These are phyloP conservation scores for Drosophila macrospina DNA, from an alignment of 2,888 invertebrate species.

Conservation along the genomic window DNA sequence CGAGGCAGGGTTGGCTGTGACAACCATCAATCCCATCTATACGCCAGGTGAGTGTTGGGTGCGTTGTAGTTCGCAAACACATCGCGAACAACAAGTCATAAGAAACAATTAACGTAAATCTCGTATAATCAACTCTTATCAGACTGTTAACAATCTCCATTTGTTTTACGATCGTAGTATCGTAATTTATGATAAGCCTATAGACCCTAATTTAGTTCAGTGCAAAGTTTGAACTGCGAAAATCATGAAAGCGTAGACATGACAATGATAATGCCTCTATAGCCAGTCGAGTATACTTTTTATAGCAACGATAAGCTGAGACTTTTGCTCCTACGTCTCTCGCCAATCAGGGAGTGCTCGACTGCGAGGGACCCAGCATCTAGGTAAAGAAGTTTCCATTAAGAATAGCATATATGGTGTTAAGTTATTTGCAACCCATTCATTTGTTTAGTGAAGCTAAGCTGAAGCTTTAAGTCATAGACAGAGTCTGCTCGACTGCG, in stretches of 20 bases:
- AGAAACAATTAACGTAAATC: slow-evolving; percentile 32
- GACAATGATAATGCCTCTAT: slow-evolving; percentile 12
- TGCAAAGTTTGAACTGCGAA: slow-evolving; percentile 17
- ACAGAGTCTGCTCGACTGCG: not conserved
- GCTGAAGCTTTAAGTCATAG: no score
- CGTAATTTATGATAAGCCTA: slow-evolving; percentile 22
- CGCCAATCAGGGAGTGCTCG: not conserved
- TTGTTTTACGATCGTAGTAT: slow-evolving; percentile 35
- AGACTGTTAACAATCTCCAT: not conserved
- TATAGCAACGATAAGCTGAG: not conserved
- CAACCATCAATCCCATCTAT: slow-evolving; percentile 91
- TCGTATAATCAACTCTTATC: slow-evolving; percentile 35
- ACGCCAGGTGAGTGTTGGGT: slow-evolving; percentile 86
- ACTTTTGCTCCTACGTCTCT: not conserved
- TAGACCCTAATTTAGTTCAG: not conserved
- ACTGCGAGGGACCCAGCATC: not conserved
- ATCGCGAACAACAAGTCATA: slow-evolving; percentile 10
- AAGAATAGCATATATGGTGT: no score
- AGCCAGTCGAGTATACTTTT: not conserved
- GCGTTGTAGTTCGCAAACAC: not conserved
- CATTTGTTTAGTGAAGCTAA: no score
- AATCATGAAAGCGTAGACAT: slow-evolving; percentile 7
- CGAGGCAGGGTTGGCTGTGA: slow-evolving; percentile 89
- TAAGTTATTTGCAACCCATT: no score
- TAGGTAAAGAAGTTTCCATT: no score